phyloP scores from a whole-genome alignment of 2,888 invertebrate species.

The Tipula unca region DNA sequence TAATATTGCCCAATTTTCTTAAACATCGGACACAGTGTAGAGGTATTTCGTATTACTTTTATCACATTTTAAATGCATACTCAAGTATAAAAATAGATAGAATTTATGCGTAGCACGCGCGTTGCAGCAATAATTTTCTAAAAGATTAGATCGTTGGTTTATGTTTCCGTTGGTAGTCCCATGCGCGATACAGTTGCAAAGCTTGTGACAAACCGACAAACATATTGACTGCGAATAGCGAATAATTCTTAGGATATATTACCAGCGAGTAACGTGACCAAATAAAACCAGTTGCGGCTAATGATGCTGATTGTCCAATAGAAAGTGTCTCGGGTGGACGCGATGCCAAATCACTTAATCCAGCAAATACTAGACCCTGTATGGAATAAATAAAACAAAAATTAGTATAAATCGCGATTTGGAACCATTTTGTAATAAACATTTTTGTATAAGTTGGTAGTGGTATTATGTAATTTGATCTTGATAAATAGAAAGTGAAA shows the following conservation, averaged over 20 bases:
- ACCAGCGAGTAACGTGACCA: constrained; percentile 96
- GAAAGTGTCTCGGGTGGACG: constrained; percentile 87
- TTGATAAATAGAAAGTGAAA: background rate
- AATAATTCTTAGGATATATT: constrained; percentile 94
- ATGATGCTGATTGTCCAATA: constrained; percentile 66
- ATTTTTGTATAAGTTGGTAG: background rate
- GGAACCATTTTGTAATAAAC: background rate
- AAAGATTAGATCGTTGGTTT: background rate
- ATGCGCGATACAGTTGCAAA: constrained; percentile 56
- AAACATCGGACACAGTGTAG: background rate
- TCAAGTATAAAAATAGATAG: background rate
- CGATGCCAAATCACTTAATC: constrained; percentile 70
- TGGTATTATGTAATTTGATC: background rate
- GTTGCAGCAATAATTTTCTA: background rate
- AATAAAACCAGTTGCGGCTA: constrained; percentile 82
- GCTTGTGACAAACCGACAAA: constrained; percentile 88
- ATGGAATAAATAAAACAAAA: background rate
- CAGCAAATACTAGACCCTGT: constrained; percentile 71
- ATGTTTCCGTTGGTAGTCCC: background rate
- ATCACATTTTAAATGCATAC: background rate
- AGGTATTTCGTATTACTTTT: background rate
- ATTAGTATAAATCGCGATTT: background rate
- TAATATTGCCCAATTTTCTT: background rate
- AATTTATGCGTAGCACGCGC: background rate
- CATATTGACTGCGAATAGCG: constrained; percentile 89